Base-by-base conservation (phyloP, 2,113 vertebrate genomes). In the Corydoras sp. region DNA sequence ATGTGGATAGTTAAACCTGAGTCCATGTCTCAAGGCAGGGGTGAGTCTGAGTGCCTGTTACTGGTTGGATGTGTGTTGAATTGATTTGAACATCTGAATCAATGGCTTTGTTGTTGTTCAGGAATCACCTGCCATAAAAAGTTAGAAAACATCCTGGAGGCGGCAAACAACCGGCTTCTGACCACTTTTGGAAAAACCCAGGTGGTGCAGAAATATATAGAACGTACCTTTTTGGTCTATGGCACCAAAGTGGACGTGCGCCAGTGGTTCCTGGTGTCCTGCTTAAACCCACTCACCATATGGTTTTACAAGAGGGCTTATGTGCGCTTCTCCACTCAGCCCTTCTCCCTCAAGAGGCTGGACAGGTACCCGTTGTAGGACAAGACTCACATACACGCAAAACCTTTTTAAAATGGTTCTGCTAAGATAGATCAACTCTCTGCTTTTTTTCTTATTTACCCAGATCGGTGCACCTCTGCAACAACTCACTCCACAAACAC, bases 1-100 rank as follows among this genome's bases (percentile, higher is more conserved):
- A 54, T 96, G 83, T 97, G 95, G 95, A 96, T 98, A 30, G 86
- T 98, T 76, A 98, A 98, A 83, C 95, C 95, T 0, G 91, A 92
- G 3, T 93, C 93, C 78, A 92, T 90, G 80, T 97, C 95, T 43
- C 88, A 92, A 0, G 95, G 95, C 70, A 87, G 92, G 83, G 95
- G 95, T 96, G 74, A 83, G 89, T 24, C 10, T 10, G 18, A 56
- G 48, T 50, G 7, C 12, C 12, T 7, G 12, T n/a, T n/a, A 8
- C 2, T 43, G 35, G 35, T 43, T 8, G 35, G 7, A 43, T 43
- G 35, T 43, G 35, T 43, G 35, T 43, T 43, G 0, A 43, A 7
- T 56, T 15, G 1, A 13, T n/a, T 3, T 55, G 4, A 11, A 4
- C 4, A 55, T 13, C 11, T 55, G 53, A 10, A 56, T 8, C 35